Evolutionary conservation across 2,888 invertebrate species (phyloP).

Genomic region (Nysson spinosus): DNA sequence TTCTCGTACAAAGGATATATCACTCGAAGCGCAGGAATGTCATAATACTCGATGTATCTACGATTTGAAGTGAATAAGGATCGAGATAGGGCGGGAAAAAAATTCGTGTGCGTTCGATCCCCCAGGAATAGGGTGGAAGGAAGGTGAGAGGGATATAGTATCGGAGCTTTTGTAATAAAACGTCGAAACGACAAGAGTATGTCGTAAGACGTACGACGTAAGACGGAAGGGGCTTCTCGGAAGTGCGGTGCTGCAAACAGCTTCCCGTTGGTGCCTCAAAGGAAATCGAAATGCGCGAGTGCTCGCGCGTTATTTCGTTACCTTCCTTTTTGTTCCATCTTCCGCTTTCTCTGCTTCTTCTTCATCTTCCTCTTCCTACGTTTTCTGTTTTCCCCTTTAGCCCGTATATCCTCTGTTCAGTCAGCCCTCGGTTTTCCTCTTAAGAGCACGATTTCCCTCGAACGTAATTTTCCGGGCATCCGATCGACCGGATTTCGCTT

Average conservation of each 20-base stretch:
- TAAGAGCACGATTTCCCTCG: slow-evolving; percentile 46
- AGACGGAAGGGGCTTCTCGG: slow-evolving; percentile 6
- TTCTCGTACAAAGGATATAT: too few relatives aligned
- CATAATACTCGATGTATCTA: too few relatives aligned
- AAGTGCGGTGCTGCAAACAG: slow-evolving; percentile 21
- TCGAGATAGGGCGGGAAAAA: neutral
- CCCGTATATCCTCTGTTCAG: neutral
- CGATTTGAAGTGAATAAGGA: too few relatives aligned
- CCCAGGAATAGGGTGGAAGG: neutral
- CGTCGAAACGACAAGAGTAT: slow-evolving; percentile 33
- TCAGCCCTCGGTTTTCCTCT: slow-evolving; percentile 19
- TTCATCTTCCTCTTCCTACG: neutral
- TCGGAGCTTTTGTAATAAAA: slow-evolving; percentile 40
- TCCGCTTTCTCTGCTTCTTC: neutral
- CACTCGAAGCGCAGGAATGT: too few relatives aligned
- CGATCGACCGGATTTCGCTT: slow-evolving; percentile 56
- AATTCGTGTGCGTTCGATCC: slow-evolving; percentile 19
- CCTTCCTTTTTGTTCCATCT: slow-evolving; percentile 6
- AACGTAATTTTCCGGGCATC: slow-evolving; percentile 58
- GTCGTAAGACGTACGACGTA: neutral
- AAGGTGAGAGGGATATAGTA: neutral
- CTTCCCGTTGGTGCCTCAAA: slow-evolving; percentile 26
- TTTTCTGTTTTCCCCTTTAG: neutral
- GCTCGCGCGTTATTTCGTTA: slow-evolving; percentile 53
- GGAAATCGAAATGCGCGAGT: slow-evolving; percentile 54